These are phyloP conservation scores for Corythornis leucogaster DNA, from an alignment of 2,797 vertebrate species.

Conservation along the genomic window DNA sequence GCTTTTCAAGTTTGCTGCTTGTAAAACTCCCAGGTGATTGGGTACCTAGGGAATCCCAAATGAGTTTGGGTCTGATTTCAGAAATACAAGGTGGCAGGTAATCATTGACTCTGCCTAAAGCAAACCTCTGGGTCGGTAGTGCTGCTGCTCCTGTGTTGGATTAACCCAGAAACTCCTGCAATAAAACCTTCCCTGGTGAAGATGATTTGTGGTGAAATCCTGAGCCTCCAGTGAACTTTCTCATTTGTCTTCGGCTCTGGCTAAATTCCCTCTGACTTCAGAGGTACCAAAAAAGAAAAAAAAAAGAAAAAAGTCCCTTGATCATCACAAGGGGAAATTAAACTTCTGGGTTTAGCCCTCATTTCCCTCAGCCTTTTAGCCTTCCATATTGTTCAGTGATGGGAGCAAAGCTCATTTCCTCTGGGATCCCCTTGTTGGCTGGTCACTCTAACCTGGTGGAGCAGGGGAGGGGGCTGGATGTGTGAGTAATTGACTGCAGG, in stretches of 20 bases:
- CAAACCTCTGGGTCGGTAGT: neutral
- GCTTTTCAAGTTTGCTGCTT: neutral
- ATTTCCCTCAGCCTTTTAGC: conserved; percentile 72
- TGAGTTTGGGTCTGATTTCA: neutral
- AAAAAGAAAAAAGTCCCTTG: conserved; percentile 17
- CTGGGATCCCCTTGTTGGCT: neutral
- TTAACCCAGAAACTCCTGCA: conserved; percentile 54
- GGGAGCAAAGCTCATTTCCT: conserved; percentile 78
- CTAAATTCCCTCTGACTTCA: conserved; percentile 44
- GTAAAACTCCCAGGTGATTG: neutral
- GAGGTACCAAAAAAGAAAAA: neutral
- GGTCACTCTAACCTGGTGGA: neutral
- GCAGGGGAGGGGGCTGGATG: neutral
- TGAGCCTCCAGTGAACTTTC: conserved; percentile 7
- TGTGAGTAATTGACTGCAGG: conserved; percentile 28
- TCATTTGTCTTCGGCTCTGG: conserved; percentile 45
- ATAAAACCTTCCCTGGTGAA: conserved; percentile 31
- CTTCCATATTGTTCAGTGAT: conserved; percentile 51
- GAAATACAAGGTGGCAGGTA: neutral
- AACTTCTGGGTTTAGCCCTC: conserved; percentile 56
- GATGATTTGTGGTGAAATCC: conserved; percentile 57
- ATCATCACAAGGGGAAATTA: conserved; percentile 68
- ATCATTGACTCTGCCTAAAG: neutral
- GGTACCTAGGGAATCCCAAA: neutral
- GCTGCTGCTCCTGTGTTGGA: neutral